Percentiles rank a stretch among this genome's conserved stretches.
Evolutionary conservation across 2,113 vertebrate species (phyloP).

Genomic region (Periophthalmodon schlosseri): DNA sequence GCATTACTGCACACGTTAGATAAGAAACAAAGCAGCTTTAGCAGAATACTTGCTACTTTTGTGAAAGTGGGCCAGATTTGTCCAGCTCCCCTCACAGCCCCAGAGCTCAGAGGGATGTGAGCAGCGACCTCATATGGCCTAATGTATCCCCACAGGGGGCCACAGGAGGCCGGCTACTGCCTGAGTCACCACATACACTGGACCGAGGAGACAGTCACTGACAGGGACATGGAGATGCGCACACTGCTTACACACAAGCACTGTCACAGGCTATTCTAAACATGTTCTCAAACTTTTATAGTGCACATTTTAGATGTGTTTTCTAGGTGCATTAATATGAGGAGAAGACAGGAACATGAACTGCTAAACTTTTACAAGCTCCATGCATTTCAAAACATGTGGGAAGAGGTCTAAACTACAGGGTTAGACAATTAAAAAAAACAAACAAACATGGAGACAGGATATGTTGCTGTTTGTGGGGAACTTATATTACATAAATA

Average conservation of each 20-base stretch:
- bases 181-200: constrained; percentile 7
- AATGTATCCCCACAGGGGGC: neutral
- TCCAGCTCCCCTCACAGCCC: neutral
- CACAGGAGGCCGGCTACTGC: neutral
- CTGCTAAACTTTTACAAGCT: neutral
- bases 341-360: neutral
- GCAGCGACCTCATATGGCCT: constrained; percentile 4
- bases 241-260: neutral
- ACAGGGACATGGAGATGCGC: neutral
- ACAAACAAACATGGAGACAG: neutral
- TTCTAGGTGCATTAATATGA: neutral
- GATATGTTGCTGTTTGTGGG: neutral
- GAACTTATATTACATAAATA: neutral
- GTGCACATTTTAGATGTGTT: neutral
- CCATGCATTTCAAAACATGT: neutral
- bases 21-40: neutral
- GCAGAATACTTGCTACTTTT: neutral
- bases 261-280: neutral
- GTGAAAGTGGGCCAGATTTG: constrained; percentile 1
- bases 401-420: neutral
- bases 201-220: constrained; percentile 1
- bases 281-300: neutral
- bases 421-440: neutral
- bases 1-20: neutral
- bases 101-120: constrained; percentile 3